phyloP scores from a whole-genome alignment of 2,113 vertebrate species.

The Pluvianellus socialis region DNA sequence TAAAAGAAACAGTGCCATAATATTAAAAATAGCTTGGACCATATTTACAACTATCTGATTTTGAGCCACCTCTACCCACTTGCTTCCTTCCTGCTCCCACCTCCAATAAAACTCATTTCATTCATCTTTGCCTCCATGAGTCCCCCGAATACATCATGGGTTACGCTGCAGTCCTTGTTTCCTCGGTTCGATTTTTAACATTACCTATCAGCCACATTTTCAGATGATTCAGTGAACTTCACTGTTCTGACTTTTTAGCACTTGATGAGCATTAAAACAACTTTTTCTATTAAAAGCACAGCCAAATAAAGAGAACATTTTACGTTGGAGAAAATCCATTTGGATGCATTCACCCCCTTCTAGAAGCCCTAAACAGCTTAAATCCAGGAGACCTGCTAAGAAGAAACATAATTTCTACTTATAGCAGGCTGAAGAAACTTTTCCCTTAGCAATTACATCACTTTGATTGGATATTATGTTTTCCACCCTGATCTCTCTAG shows the following conservation, averaged over 20 bases:
- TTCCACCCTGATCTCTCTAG: constrained; percentile 60
- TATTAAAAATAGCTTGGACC: constrained; percentile 2
- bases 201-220: neutral
- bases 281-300: constrained; percentile 41
- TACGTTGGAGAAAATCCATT: constrained; percentile 55
- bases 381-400: constrained; percentile 52
- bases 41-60: neutral
- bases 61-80: neutral
- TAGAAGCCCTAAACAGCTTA: constrained; percentile 52
- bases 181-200: neutral
- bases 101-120: constrained; percentile 1
- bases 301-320: constrained; percentile 3
- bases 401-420: constrained; percentile 65
- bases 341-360: constrained; percentile 2
- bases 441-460: constrained; percentile 69
- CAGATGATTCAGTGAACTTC: constrained; percentile 7
- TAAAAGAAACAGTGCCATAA: neutral
- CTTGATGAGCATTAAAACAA: constrained; percentile 38
- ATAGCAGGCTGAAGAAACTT: constrained; percentile 63
- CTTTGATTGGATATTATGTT: constrained; percentile 63
- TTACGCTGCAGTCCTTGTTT: neutral
- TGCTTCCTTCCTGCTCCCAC: neutral
- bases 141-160: neutral
- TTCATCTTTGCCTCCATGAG: neutral
- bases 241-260: constrained; percentile 4